Percentiles rank a stretch among this genome's conserved stretches.
Evolutionary conservation across 2,113 vertebrate genomes (phyloP).

Genomic region (Sinocyclocheilus grahami): DNA sequence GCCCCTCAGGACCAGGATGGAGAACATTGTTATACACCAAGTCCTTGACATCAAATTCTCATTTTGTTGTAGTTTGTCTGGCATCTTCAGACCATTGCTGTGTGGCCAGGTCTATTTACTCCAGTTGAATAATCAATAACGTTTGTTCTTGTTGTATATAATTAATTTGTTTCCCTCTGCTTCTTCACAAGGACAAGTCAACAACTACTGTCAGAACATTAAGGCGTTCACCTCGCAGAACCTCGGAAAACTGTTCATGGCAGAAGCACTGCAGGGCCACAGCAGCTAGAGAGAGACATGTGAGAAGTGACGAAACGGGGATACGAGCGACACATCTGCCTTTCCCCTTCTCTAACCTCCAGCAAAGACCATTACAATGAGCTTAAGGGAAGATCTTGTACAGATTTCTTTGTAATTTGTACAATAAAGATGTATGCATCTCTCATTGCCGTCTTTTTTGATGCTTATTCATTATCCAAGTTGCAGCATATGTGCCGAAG

Average conservation of each 20-base stretch:
- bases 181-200: slow-evolving; percentile 90
- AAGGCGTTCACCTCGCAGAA: slow-evolving; percentile 99
- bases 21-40: neutral
- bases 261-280: slow-evolving; percentile 91
- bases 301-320: neutral
- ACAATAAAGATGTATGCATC: slow-evolving; percentile 23
- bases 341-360: neutral
- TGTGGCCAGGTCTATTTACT: neutral
- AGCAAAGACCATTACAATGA: neutral
- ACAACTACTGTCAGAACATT: slow-evolving; percentile 96
- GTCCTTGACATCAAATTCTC: neutral
- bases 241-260: slow-evolving; percentile 98
- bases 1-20: neutral
- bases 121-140: neutral
- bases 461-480: neutral
- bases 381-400: neutral
- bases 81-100: neutral
- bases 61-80: neutral
- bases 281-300: slow-evolving; percentile 75
- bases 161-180: slow-evolving; percentile 31
- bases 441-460: neutral
- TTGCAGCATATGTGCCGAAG: neutral
- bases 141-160: slow-evolving; percentile 19
- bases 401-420: neutral
- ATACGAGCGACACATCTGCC: slow-evolving; percentile 21